Evolutionary conservation across 1,140 invertebrate species (phyloP), one percentile per base, ranked within the genome.

Genomic region (Brachionus manjavacas): DNA sequence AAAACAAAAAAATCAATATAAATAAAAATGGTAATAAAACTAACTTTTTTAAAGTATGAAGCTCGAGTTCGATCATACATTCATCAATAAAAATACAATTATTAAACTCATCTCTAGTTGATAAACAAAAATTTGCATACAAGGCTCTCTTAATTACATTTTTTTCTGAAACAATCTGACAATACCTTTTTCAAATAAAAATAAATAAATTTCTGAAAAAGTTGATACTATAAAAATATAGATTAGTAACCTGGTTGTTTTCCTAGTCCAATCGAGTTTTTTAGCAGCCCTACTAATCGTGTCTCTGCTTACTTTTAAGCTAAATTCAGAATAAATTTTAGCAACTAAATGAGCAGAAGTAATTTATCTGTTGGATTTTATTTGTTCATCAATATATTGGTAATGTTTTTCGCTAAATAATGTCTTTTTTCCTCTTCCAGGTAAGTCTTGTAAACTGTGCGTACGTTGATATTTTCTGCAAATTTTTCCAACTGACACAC

Each of bases 81-180:
- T 68, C 64, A 68, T 68, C 64, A 31, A 68, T 68, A 31, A 68
- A 68, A 68, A 68, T 68, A 14, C 64, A 68, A 28, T 68, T 28
- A 25, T 23, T 14, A 31, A 68, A 68, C 25, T 68, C 7, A 25
- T 68, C 64, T 68, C 31, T 12, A 31, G 64, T 28, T 8, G 9
- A 14, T 14, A 68, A 31, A 12, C 11, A 68, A 25, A 68, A 68
- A 68, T 68, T 68, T 28, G 7, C 25, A 31, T 68, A 68, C 7
- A 68, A 14, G 31, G 23, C 31, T 28, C 20, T 68, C 14, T 68
- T 68, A 14, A 68, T 68, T 28, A 28, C 64, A 68, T 68, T 68
- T 68, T 68, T 68, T 68, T 23, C 25, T 11, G 64, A 68, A 8
- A 68, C 64, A 31, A 68, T 68, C 14, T 68, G 64, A 31, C 64